Conservation (phyloP, 2,888 invertebrate species). For the Rosalia funebris region DNA sequence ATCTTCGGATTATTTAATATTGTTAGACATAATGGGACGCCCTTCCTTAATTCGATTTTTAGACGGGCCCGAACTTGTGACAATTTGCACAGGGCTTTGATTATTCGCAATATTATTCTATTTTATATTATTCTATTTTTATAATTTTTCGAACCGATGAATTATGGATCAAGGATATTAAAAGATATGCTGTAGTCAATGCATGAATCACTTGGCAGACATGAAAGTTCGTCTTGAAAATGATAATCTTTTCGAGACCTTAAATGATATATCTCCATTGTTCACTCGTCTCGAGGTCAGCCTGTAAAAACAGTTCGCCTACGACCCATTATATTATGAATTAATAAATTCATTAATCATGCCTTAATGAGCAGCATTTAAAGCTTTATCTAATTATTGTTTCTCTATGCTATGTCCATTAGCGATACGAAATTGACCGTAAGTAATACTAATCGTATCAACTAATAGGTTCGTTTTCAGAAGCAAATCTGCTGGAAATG, state of each 20-base stretch:
- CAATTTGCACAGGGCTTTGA: neutral
- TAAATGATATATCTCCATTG: slow-evolving; percentile 20
- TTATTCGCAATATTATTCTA: too few species aligned
- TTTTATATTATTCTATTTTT: neutral
- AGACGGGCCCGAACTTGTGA: neutral
- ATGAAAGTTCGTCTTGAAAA: slow-evolving; percentile 9
- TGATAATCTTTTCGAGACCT: slow-evolving; percentile 9
- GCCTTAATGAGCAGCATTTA: slow-evolving; percentile 13
- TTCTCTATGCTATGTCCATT: slow-evolving; percentile 2
- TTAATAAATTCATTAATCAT: slow-evolving; percentile 17
- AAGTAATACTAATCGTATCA: slow-evolving; percentile 11
- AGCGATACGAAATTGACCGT: neutral
- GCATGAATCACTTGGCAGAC: slow-evolving; percentile 1
- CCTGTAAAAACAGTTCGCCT: slow-evolving; percentile 15
- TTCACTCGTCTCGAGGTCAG: slow-evolving; percentile 22
- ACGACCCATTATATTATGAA: slow-evolving; percentile 17
- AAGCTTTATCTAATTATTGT: slow-evolving; percentile 5
- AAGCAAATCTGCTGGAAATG: too few species aligned
- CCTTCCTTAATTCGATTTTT: neutral
- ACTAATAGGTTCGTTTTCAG: too few species aligned
- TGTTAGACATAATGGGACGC: neutral
- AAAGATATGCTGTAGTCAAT: neutral
- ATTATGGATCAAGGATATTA: neutral
- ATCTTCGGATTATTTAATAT: neutral
- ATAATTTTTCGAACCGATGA: neutral